These are phyloP conservation scores for Archegozetes longisetosus DNA, from an alignment of 1,140 invertebrate genomes.

Conservation along the genomic window DNA sequence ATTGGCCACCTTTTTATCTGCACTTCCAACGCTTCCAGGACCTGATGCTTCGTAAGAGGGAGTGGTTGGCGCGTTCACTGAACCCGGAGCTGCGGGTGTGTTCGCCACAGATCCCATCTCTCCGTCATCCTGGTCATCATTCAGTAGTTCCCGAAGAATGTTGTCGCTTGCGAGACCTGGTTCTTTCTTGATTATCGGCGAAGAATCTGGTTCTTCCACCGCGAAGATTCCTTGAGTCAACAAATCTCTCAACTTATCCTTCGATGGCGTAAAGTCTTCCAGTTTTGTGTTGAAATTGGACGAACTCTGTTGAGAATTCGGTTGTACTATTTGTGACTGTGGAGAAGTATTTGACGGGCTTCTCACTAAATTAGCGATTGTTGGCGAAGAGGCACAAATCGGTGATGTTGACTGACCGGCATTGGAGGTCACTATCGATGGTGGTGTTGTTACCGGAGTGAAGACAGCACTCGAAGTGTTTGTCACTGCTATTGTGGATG, in stretches of 20 bases:
- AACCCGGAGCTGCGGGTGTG: neutral
- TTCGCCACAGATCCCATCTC: neutral
- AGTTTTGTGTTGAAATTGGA: neutral
- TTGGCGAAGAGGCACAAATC: neutral
- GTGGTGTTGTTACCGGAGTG: neutral
- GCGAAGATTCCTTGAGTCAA: constrained; percentile 18
- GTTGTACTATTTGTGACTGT: neutral
- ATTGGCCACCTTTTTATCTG: neutral
- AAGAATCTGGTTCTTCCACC: neutral
- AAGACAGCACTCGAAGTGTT: neutral
- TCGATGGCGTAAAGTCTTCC: neutral
- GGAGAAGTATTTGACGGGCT: neutral
- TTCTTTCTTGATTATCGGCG: neutral
- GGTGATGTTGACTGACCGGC: neutral
- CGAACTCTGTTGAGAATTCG: neutral
- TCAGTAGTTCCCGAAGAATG: constrained; percentile 21
- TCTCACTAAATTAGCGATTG: neutral
- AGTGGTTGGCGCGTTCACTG: neutral
- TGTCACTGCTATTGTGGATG: neutral
- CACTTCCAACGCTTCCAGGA: neutral
- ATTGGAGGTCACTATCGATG: neutral
- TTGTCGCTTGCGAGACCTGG: constrained; percentile 5
- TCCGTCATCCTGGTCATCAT: constrained; percentile 19
- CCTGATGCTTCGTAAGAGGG: neutral
- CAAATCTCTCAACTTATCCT: constrained; percentile 22